Evolutionary conservation across 2,113 vertebrate genomes (phyloP), one percentile per base, ranked within the genome.

Genomic region (Pycnonotus jocosus): DNA sequence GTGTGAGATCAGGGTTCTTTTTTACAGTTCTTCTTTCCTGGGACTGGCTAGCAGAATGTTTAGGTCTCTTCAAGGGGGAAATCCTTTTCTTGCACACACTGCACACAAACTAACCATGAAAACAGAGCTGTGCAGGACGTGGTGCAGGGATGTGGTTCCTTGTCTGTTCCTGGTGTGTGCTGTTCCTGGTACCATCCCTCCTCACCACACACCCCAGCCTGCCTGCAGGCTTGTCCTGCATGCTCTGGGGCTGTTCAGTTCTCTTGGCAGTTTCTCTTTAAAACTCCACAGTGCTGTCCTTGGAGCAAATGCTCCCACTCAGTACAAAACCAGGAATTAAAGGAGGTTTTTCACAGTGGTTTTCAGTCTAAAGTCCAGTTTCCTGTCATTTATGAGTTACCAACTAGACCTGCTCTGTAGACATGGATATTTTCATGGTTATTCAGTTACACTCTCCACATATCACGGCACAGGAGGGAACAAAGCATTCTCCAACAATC

Each of bases 1-100:
- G 51, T 72, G 79, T 80, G 81, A 95, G 79, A 62, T 87, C 85
- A 64, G 85, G 79, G 79, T 70, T 85, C 79, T 79, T 71, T 79
- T 71, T 65, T 61, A 94, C 35, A 21, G 17, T 68, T 86, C 42
- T 92, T 53, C 37, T 20, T 66, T 6, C 64, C 42, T 86, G 56
- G 72, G 60, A 72, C 61, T 73, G 68, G 62, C 37, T 74, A 60
- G 51, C 72, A 40, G 81, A 89, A 50, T 22, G 37, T 68, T 81
- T 19, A 27, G 48, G 44, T 56, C 76, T 68, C 61, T 66, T 38
- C 58, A 38, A 51, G 56, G 15, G 33, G 9, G 58, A 14, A 56
- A 33, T 66, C 38, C 47, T 85, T 80, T 80, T 79, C 64, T 47
- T 58, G 83, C 47, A 77, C 57, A 24, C 45, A 54, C 7, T 74